Evolutionary conservation across 2,113 vertebrate genomes (phyloP).

Genomic region (Rousettus leschenaultii): DNA sequence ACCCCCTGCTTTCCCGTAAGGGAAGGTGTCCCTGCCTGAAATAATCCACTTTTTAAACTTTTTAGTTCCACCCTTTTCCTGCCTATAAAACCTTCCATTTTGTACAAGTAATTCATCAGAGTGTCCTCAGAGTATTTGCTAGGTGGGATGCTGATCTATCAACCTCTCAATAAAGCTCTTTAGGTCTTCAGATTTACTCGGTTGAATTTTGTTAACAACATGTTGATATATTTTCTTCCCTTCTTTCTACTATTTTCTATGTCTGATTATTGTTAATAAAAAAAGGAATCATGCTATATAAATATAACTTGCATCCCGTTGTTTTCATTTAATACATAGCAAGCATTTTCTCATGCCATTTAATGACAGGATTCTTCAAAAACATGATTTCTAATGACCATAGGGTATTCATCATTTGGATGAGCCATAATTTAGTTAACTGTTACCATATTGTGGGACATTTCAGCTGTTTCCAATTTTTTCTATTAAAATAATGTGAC

Average conservation of each 20-base stretch:
- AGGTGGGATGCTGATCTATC: neutral
- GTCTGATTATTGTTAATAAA: conserved; percentile 40
- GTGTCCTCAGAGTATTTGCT: too few species aligned
- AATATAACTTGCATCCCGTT: neutral
- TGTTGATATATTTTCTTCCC: neutral
- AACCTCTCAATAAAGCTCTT: neutral
- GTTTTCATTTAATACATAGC: conserved; percentile 39
- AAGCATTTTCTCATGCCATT: conserved; percentile 43
- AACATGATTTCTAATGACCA: conserved; percentile 53
- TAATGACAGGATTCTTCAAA: conserved; percentile 55
- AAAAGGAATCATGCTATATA: neutral
- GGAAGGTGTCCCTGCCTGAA: neutral
- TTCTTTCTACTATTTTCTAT: neutral
- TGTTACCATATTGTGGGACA: conserved; percentile 52
- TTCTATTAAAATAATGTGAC: conserved; percentile 18
- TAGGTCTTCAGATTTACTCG: neutral
- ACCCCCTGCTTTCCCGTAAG: neutral
- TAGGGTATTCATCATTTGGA: conserved; percentile 29
- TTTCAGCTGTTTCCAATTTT: conserved; percentile 55
- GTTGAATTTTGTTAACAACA: neutral
- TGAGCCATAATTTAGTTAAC: conserved; percentile 44
- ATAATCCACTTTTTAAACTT: neutral
- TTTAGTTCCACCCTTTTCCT: neutral
- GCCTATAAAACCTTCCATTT: neutral
- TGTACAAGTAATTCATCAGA: neutral